Base-by-base conservation (phyloP, 2,113 vertebrate genomes). In the Chionomys nivalis region DNA sequence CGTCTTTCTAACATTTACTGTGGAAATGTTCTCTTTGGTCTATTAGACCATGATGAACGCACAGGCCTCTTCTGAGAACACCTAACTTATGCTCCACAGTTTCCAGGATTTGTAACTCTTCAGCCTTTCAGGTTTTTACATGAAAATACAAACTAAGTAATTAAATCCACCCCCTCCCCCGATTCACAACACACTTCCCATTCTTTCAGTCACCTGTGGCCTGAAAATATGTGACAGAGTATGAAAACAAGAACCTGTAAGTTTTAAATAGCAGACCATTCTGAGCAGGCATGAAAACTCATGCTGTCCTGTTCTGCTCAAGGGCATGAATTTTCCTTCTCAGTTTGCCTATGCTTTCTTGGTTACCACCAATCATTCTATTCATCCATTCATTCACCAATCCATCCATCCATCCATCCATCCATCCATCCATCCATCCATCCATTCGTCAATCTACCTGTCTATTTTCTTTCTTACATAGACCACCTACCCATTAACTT, bases 1-100 rank as follows among this genome's bases (percentile, higher is more conserved):
- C 73, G 77, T 85, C 23, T 12, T 87, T 86, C 36, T 58, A 73
- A 75, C 31, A n/a, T 58, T 61, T 94, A 76, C 72, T 87, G 90
- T 93, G 79, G 91, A 90, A 95, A 68, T 81, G 72, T 47, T 55
- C 70, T 87, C 23, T 87, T 92, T 86, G 79, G 21, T 31, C 88
- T 79, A 17, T 2, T 85, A 24, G 94, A 78, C 3, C 47, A 68
- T 78, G n/a, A 72, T 70, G 33, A 92, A 94, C 39, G 63, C 52
- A n/a, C 70, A 76, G 77, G 93, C 73, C 93, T 89, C 12, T 28
- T n/a, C 70, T 78, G 70, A 86, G 63, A 85, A 87, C 17, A 17
- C 33, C 87, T 49, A 79, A 52, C 33, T 63, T 87, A 77, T 65
- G 3, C 9, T 65, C 24, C 88, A n/a, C 5, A 44, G 42, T 58